Evolutionary conservation across 2,113 vertebrate species (phyloP).

Genomic region (Labeo catla): DNA sequence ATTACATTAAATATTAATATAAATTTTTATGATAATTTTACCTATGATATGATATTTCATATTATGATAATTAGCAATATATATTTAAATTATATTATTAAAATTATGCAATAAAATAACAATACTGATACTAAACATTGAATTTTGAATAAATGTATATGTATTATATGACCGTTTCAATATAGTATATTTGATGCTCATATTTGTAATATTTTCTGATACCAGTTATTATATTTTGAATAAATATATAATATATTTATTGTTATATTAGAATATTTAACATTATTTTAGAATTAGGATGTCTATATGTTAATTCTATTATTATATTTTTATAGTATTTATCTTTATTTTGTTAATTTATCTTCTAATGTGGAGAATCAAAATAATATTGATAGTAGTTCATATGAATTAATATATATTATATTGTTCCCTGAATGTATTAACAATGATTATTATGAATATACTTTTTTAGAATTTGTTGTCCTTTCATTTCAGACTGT

Average conservation of each 20-base stretch:
- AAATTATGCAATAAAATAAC: background rate
- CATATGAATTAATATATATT: background rate
- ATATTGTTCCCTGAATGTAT: background rate
- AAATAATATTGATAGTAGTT: background rate
- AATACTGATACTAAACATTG: background rate
- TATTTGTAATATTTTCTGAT: too few relatives aligned
- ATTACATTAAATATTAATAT: too few relatives aligned
- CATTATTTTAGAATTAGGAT: too few relatives aligned
- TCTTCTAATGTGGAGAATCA: background rate
- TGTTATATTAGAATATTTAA: background rate
- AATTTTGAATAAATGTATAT: background rate
- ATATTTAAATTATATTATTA: background rate
- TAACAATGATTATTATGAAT: background rate
- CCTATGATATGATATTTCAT: background rate
- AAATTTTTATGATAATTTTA: too few relatives aligned
- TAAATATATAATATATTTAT: background rate
- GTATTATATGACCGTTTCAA: background rate
- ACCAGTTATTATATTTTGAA: background rate
- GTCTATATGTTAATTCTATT: background rate
- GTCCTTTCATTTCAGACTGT: constrained; percentile 6
- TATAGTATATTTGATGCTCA: background rate
- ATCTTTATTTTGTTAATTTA: background rate
- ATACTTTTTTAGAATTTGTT: background rate
- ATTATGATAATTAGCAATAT: background rate
- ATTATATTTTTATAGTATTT: background rate